A percentile compares a stretch with the other conserved stretches of the same genome.
phyloP scores from a whole-genome alignment of 2,113 vertebrate genomes.

The Mormyrus iriodes region DNA sequence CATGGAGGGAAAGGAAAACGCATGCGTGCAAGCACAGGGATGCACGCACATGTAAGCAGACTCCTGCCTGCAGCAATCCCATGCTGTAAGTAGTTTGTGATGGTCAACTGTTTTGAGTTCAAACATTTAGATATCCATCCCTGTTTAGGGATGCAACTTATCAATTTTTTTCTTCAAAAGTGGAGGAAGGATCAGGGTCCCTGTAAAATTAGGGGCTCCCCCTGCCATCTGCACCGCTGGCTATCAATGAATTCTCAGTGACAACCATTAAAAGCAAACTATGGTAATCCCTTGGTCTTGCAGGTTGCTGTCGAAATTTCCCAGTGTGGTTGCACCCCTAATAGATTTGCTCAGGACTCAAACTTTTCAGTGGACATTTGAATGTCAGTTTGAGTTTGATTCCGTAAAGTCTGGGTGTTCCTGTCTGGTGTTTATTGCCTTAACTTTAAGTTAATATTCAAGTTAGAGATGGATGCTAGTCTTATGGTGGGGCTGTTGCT shows the following conservation, averaged over 20 bases:
- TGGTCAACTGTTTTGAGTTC: neutral
- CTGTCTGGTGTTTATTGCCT: neutral
- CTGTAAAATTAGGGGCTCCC: neutral
- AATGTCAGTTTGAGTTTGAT: neutral
- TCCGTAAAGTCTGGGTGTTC: neutral
- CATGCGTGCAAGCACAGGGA: neutral
- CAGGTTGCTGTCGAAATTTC: neutral
- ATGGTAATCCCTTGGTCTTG: neutral
- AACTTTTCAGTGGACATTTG: neutral
- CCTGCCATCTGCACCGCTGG: neutral
- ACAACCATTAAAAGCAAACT: neutral
- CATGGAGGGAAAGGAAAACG: neutral
- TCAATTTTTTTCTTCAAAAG: neutral
- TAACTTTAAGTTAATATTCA: neutral
- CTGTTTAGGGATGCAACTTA: neutral
- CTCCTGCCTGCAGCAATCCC: neutral
- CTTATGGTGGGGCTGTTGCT: neutral
- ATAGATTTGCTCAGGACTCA: neutral
- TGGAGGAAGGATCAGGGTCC: neutral
- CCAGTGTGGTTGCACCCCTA: neutral
- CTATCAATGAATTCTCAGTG: neutral
- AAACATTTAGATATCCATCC: neutral
- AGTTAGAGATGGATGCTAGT: neutral
- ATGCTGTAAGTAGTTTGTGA: neutral
- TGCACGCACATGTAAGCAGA: neutral